A percentile compares a stretch with the other conserved stretches of the same genome.
Evolutionary conservation across 35 echinoderm and acorn worm species (phyloP).

Genomic region (Ophiothrix spiculata): DNA sequence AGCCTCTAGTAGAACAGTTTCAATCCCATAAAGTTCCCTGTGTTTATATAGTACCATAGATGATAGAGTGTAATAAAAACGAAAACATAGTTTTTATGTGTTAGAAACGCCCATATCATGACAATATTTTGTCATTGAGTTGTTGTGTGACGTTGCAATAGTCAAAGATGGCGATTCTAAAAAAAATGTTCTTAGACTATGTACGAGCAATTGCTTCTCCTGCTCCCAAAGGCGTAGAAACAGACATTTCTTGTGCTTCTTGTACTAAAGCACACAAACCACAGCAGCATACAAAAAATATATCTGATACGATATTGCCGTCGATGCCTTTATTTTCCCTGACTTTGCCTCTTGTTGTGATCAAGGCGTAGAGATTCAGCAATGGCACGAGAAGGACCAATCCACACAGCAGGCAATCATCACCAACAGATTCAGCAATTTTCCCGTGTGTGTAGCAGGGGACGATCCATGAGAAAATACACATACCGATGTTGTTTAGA

Average conservation of each 20-base stretch:
- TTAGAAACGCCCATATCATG: too few relatives aligned
- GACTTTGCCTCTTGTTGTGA: slow-evolving; percentile 80
- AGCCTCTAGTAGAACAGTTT: too few relatives aligned
- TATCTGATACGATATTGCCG: slow-evolving; percentile 77
- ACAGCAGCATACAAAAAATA: slow-evolving; percentile 81
- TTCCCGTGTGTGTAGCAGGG: slow-evolving; percentile 90
- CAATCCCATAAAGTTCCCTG: too few relatives aligned
- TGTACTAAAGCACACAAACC: slow-evolving; percentile 80
- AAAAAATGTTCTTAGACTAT: slow-evolving; percentile 28
- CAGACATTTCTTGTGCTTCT: slow-evolving; percentile 80
- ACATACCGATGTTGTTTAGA: slow-evolving; percentile 90
- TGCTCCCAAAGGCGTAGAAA: slow-evolving; percentile 81
- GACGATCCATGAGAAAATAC: slow-evolving; percentile 77
- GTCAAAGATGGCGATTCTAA: slow-evolving; percentile 18
- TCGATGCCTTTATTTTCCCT: slow-evolving; percentile 95
- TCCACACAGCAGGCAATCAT: slow-evolving; percentile 92
- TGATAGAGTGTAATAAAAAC: too few relatives aligned
- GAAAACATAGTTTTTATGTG: too few relatives aligned
- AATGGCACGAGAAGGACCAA: slow-evolving; percentile 65
- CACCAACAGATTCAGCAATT: slow-evolving; percentile 72
- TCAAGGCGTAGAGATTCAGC: slow-evolving; percentile 82
- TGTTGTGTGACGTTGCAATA: background rate
- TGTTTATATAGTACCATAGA: too few relatives aligned
- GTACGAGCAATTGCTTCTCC: slow-evolving; percentile 87
- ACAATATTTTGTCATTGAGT: too few relatives aligned